phyloP scores from a whole-genome alignment of 1,140 invertebrate genomes.

The Neodiprion fabricii region DNA sequence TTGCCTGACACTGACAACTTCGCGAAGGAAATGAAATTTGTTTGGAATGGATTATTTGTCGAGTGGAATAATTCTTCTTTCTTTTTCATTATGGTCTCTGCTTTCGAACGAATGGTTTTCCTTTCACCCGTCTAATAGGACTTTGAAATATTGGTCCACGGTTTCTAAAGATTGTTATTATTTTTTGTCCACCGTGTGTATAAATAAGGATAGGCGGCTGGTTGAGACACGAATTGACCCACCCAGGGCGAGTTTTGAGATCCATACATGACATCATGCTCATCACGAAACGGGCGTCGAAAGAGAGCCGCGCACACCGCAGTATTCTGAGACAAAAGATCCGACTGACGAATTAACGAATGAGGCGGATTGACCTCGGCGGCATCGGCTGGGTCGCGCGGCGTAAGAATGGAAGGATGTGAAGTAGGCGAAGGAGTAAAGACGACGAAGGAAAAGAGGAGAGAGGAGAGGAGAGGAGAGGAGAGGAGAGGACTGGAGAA shows the following conservation, averaged over 20 bases:
- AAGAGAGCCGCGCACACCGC: slow-evolving; percentile 22
- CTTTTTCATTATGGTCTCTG: too few species aligned
- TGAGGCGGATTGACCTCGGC: slow-evolving; percentile 26
- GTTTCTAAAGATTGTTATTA: background rate
- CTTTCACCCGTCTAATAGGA: too few species aligned
- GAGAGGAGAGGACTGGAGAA: slow-evolving; percentile 27
- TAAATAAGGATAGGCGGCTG: background rate
- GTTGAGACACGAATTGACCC: background rate
- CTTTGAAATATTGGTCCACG: too few species aligned
- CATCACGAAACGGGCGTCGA: slow-evolving; percentile 36
- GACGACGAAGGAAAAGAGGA: slow-evolving; percentile 22
- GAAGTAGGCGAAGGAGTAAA: slow-evolving; percentile 23
- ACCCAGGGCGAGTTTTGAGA: background rate
- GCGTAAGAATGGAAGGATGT: slow-evolving; percentile 44
- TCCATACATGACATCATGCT: slow-evolving; percentile 27
- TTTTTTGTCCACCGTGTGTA: background rate
- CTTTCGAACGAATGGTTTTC: too few species aligned
- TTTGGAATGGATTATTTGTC: too few species aligned
- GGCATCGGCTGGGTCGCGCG: slow-evolving; percentile 45
- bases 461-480: slow-evolving; percentile 19
- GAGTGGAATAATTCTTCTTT: too few species aligned
- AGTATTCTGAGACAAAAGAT: slow-evolving; percentile 39
- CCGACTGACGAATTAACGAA: slow-evolving; percentile 51
- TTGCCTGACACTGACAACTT: too few species aligned
- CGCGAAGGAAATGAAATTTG: too few species aligned